phyloP scores from a whole-genome alignment of 2,113 vertebrate species.

The Oryzias curvinotus region DNA sequence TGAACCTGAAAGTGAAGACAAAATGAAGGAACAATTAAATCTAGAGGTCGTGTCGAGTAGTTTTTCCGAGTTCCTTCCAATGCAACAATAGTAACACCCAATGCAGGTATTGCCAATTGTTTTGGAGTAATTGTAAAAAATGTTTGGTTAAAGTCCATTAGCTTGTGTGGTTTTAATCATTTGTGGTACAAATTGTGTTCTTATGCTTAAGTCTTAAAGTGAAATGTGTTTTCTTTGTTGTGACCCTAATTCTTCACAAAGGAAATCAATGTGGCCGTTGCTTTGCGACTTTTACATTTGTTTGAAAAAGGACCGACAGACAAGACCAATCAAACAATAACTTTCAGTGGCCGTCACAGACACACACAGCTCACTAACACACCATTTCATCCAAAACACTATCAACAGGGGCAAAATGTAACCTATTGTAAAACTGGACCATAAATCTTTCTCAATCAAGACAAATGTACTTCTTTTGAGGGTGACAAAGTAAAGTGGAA shows the following conservation, averaged over 20 bases:
- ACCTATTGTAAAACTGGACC: too few species aligned
- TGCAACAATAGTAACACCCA: too few species aligned
- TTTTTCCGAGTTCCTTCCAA: too few species aligned
- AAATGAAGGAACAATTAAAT: too few species aligned
- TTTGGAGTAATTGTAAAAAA: too few species aligned
- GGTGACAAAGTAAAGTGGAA: conserved; percentile 9
- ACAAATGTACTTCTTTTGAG: too few species aligned
- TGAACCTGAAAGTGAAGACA: too few species aligned
- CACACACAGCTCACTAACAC: background rate
- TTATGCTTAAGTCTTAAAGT: conserved; percentile 4
- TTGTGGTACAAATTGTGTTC: background rate
- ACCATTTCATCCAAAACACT: background rate
- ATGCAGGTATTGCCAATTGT: too few species aligned
- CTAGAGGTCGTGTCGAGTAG: too few species aligned
- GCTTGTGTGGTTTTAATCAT: too few species aligned
- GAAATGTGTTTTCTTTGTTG: conserved; percentile 22
- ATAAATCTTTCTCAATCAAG: too few species aligned
- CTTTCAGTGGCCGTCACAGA: conserved; percentile 5
- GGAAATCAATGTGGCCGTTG: conserved; percentile 39
- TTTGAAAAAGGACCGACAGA: conserved; percentile 36
- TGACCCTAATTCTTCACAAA: conserved; percentile 50
- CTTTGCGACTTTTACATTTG: conserved; percentile 37
- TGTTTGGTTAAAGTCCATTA: background rate
- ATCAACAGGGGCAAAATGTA: background rate
- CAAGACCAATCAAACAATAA: background rate